Evolutionary conservation across 2,888 invertebrate genomes (phyloP).

Genomic region (Tenthredo mesomela): DNA sequence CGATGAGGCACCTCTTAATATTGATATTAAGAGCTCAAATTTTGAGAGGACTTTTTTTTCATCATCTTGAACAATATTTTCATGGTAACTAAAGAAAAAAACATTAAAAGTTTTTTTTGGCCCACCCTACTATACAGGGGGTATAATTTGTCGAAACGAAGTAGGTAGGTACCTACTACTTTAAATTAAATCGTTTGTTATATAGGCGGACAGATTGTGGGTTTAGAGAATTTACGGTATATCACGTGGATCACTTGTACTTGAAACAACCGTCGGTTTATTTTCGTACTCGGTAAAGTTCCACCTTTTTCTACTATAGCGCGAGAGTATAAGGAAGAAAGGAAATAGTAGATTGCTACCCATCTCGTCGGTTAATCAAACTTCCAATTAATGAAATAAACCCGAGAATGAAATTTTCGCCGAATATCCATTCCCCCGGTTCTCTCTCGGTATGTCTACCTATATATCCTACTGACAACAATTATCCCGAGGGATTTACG

Average conservation of each 20-base stretch:
- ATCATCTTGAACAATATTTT: too few relatives aligned
- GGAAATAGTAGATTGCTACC: background rate
- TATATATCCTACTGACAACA: background rate
- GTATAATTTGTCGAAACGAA: background rate
- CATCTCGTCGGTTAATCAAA: slow-evolving; percentile 20
- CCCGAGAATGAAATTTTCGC: slow-evolving; percentile 20
- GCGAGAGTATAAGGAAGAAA: background rate
- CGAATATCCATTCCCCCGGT: background rate
- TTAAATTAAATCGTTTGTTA: slow-evolving; percentile 10
- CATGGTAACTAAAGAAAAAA: too few relatives aligned
- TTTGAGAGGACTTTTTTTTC: too few relatives aligned
- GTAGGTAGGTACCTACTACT: slow-evolving; percentile 3
- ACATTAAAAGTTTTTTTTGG: too few relatives aligned
- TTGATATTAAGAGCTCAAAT: too few relatives aligned
- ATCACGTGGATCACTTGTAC: background rate
- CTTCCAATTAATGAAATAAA: slow-evolving; percentile 46
- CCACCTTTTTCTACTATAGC: background rate
- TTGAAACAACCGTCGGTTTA: background rate
- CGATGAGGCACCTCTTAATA: too few relatives aligned
- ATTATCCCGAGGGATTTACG: slow-evolving; percentile 17
- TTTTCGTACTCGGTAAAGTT: background rate
- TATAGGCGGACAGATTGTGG: slow-evolving; percentile 21
- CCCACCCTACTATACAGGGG: too few relatives aligned
- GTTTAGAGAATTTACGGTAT: slow-evolving; percentile 20
- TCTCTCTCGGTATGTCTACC: background rate